phyloP scores from a whole-genome alignment of 1,140 invertebrate species.

The Eciton burchellii region DNA sequence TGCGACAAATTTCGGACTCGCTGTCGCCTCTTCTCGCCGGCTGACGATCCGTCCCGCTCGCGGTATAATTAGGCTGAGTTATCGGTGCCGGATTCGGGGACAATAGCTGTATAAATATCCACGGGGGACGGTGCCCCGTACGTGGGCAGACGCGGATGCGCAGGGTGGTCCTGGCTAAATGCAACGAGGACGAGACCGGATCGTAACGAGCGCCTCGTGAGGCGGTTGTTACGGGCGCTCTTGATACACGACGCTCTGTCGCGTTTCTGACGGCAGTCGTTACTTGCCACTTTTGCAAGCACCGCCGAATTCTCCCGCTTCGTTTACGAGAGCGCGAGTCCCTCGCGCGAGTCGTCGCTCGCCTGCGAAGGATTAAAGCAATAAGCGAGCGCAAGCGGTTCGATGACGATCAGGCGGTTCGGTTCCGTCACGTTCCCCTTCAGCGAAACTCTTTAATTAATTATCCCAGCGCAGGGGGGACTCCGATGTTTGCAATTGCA shows the following conservation, averaged over 20 bases:
- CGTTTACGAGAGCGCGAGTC: constrained; percentile 24
- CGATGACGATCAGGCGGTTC: too few relatives aligned
- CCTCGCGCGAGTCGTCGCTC: not conserved
- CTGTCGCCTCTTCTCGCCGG: not conserved
- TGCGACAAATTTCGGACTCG: constrained; percentile 28
- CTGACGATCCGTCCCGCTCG: constrained; percentile 35
- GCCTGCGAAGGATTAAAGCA: not conserved
- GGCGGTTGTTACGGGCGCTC: constrained; percentile 76
- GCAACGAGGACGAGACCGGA: constrained; percentile 76
- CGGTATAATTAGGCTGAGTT: constrained; percentile 82
- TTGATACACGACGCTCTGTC: constrained; percentile 70
- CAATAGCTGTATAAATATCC: constrained; percentile 84
- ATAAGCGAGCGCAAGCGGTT: too few relatives aligned
- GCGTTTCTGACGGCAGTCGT: constrained; percentile 75
- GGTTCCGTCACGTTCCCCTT: too few relatives aligned
- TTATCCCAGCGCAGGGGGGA: too few relatives aligned
- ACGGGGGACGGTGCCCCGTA: constrained; percentile 63
- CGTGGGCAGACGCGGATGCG: constrained; percentile 76
- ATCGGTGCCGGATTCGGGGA: constrained; percentile 78
- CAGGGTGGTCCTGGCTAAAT: constrained; percentile 76
- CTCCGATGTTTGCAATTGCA: too few relatives aligned
- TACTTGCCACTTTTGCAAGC: constrained; percentile 74
- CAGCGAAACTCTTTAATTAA: too few relatives aligned
- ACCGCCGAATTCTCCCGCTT: constrained; percentile 68
- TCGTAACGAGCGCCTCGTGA: constrained; percentile 77